phyloP scores from a whole-genome alignment of 2,888 invertebrate genomes.

The Pollenia angustigena region DNA sequence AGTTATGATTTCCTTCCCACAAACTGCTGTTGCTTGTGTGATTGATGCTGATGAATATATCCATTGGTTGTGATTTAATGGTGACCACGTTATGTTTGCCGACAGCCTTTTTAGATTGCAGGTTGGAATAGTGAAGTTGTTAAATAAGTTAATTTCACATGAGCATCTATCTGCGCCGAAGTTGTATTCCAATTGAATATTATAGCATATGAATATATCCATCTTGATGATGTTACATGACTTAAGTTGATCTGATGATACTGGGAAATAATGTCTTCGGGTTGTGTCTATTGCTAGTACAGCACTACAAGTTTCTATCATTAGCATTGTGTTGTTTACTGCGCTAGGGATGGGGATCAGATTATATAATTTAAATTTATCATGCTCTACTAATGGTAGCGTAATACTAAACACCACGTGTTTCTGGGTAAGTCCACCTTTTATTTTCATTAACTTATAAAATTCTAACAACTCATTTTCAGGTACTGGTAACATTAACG shows the following conservation, averaged over 20 bases:
- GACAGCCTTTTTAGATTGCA: background rate
- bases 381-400: background rate
- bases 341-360: background rate
- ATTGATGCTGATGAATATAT: background rate
- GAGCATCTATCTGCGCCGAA: background rate
- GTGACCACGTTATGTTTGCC: background rate
- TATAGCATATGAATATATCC: background rate
- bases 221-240: background rate
- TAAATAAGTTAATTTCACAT: constrained; percentile 21
- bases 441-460: background rate
- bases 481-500: background rate
- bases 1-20: constrained; percentile 8
- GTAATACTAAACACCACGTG: background rate
- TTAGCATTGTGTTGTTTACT: background rate
- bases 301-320: background rate
- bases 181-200: constrained; percentile 2
- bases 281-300: background rate
- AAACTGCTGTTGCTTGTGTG: constrained; percentile 11
- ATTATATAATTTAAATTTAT: background rate
- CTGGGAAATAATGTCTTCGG: background rate
- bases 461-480: background rate
- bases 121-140: background rate
- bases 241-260: background rate
- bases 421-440: background rate
- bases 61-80: background rate